Conservation (phyloP, 2,113 vertebrate genomes). For the Talpa occidentalis region DNA sequence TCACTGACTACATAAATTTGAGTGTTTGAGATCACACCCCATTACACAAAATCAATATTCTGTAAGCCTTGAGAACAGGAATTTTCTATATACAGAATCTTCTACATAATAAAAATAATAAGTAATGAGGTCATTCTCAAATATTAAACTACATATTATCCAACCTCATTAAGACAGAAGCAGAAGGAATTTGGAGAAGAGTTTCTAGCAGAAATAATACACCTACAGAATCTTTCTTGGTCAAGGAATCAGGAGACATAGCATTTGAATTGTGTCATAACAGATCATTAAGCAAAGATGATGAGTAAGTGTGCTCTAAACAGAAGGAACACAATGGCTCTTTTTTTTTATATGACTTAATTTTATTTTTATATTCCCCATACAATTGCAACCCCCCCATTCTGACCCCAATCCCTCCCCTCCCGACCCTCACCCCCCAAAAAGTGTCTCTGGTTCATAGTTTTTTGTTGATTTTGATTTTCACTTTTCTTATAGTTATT, state of each 20-base stretch:
- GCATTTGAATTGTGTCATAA: conserved; percentile 9
- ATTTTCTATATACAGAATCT: not conserved
- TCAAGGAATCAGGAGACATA: not conserved
- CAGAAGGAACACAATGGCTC: not conserved
- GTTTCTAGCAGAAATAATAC: conserved; percentile 7
- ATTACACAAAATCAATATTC: conserved; percentile 55
- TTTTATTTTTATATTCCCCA: no score
- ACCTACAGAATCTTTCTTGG: not conserved
- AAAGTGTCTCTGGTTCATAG: no score
- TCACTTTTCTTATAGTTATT: no score
- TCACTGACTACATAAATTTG: not conserved
- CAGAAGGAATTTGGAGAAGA: conserved; percentile 10
- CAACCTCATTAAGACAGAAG: not conserved
- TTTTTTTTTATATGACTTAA: no score
- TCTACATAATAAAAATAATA: not conserved
- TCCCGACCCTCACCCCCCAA: no score
- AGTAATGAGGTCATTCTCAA: conserved; percentile 8
- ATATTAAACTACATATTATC: not conserved
- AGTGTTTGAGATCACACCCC: not conserved
- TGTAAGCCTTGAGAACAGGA: not conserved
- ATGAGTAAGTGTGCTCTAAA: not conserved
- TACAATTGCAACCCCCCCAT: no score
- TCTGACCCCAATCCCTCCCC: no score
- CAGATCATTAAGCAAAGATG: conserved; percentile 7
- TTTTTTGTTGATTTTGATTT: no score